These are phyloP conservation scores for Drosophila diplacantha DNA, from an alignment of 2,888 invertebrate genomes.

Conservation along the genomic window DNA sequence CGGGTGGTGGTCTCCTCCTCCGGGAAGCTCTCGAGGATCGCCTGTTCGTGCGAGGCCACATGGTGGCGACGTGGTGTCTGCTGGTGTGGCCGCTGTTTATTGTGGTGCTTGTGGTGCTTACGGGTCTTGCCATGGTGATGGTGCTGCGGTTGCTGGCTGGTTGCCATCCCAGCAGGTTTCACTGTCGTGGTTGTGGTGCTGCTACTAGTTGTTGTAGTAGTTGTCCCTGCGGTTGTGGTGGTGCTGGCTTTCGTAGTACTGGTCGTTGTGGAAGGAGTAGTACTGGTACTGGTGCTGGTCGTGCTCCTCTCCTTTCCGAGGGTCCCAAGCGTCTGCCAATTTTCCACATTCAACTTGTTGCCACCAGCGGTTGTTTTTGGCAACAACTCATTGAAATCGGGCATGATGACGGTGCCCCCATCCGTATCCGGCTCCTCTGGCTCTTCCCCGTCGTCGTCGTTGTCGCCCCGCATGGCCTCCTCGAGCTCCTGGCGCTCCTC, in stretches of 20 bases:
- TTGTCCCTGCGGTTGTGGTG: constrained; percentile 22
- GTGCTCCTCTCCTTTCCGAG: constrained; percentile 46
- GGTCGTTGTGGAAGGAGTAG: constrained; percentile 30
- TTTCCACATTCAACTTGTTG: constrained; percentile 51
- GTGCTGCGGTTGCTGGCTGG: constrained; percentile 36
- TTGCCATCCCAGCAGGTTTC: constrained; percentile 23
- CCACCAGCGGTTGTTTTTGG: constrained; percentile 20
- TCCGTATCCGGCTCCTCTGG: constrained; percentile 12
- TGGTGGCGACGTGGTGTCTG: constrained; percentile 56
- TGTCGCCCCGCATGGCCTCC: constrained; percentile 38
- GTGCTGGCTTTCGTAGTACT: constrained; percentile 22
- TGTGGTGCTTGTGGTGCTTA: constrained; percentile 38
- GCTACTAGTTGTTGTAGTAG: constrained; percentile 27
- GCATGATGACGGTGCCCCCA: constrained; percentile 43
- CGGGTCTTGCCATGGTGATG: constrained; percentile 30
- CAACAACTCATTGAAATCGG: constrained; percentile 52
- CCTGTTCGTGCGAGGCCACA: constrained; percentile 50
- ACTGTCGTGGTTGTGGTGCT: constrained; percentile 25
- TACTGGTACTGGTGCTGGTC: constrained; percentile 23
- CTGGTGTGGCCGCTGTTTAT: constrained; percentile 44
- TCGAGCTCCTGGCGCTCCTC: constrained; percentile 38
- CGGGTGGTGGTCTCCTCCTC: constrained; percentile 66
- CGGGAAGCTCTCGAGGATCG: constrained; percentile 47
- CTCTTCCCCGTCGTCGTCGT: constrained; percentile 23
- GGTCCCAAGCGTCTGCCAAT: constrained; percentile 63